A percentile compares a stretch with the other conserved stretches of the same genome.
phyloP scores from a whole-genome alignment of 2,888 invertebrate genomes.

The Tachystola acroxantha region DNA sequence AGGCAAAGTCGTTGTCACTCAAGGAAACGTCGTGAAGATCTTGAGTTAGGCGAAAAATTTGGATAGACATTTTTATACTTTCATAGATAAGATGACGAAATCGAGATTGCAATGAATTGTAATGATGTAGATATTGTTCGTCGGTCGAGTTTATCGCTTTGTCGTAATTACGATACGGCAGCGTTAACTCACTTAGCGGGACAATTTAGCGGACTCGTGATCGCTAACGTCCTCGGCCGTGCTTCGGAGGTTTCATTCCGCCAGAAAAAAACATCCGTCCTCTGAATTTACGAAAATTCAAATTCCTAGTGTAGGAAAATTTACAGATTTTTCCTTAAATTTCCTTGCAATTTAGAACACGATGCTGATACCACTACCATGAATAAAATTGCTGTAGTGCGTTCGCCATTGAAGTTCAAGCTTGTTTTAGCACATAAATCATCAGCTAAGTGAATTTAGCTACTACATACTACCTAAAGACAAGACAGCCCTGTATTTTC shows the following conservation, averaged over 20 bases:
- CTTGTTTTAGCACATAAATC: too few relatives aligned
- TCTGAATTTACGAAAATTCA: not conserved
- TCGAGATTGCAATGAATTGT: not conserved
- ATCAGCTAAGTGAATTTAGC: too few relatives aligned
- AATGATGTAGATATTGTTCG: conserved; percentile 2
- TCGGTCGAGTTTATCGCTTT: conserved; percentile 1
- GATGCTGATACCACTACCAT: too few relatives aligned
- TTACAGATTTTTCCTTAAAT: too few relatives aligned
- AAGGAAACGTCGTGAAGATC: not conserved
- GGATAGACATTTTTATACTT: too few relatives aligned
- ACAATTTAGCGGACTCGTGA: conserved; percentile 13
- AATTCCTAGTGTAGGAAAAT: too few relatives aligned
- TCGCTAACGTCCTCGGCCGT: conserved; percentile 4
- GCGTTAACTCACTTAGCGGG: conserved; percentile 17
- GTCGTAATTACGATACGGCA: conserved; percentile 3
- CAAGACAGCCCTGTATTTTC: too few relatives aligned
- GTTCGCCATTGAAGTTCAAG: too few relatives aligned
- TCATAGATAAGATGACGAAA: not conserved
- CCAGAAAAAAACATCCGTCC: conserved; percentile 3
- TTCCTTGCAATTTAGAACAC: too few relatives aligned
- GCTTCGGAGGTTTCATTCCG: conserved; percentile 7
- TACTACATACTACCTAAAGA: too few relatives aligned
- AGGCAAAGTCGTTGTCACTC: too few relatives aligned
- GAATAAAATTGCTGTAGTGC: too few relatives aligned
- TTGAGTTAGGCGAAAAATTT: not conserved